phyloP scores from a whole-genome alignment of 1,140 invertebrate genomes.

The Nilaparvata lugens region DNA sequence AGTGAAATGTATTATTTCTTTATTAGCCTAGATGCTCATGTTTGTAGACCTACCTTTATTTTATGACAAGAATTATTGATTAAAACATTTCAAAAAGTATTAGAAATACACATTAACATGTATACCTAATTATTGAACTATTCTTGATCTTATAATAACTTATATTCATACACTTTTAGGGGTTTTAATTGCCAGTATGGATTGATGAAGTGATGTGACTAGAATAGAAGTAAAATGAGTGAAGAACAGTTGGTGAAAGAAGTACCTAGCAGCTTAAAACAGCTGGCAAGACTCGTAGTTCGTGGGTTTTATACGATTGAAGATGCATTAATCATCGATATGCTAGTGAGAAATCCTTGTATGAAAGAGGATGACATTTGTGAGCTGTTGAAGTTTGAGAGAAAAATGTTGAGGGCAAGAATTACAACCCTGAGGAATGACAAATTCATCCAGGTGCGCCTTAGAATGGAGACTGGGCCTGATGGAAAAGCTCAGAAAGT shows the following conservation, averaged over 20 bases:
- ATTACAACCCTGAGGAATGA: constrained; percentile 82
- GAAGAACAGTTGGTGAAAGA: constrained; percentile 57
- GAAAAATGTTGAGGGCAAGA: constrained; percentile 82
- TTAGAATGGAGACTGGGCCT: constrained; percentile 88
- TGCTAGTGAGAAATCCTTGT: constrained; percentile 89
- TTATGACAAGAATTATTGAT: too few relatives aligned
- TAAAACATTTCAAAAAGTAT: too few relatives aligned
- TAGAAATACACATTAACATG: too few relatives aligned
- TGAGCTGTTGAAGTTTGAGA: constrained; percentile 87
- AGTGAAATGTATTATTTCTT: too few relatives aligned
- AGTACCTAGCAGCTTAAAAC: constrained; percentile 82
- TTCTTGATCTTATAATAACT: too few relatives aligned
- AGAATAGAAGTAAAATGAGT: constrained; percentile 19
- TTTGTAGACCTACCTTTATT: too few relatives aligned
- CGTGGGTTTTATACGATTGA: constrained; percentile 89
- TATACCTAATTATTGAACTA: too few relatives aligned
- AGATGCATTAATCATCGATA: constrained; percentile 88
- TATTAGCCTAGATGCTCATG: too few relatives aligned
- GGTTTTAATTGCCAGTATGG: too few relatives aligned
- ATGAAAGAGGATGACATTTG: constrained; percentile 97
- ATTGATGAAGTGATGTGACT: too few relatives aligned
- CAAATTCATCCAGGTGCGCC: constrained; percentile 86
- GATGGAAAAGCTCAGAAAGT: constrained; percentile 96
- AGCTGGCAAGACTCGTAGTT: constrained; percentile 80
- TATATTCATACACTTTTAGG: too few relatives aligned